Percentiles rank a stretch among this genome's conserved stretches.
Evolutionary conservation across 2,113 vertebrate genomes (phyloP).

Genomic region (Cathartes aura): DNA sequence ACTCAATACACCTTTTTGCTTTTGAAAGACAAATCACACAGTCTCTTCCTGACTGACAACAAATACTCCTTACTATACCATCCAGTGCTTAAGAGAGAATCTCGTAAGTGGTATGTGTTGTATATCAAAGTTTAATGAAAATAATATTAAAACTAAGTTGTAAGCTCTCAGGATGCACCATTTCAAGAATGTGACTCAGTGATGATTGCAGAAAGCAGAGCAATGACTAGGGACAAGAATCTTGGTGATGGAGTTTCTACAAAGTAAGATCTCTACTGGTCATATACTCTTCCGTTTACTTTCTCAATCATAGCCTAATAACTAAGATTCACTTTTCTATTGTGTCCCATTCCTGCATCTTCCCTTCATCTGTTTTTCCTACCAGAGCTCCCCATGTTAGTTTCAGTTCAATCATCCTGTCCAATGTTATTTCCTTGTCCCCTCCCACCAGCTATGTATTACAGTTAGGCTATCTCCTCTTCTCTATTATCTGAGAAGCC

Average conservation of each 20-base stretch:
- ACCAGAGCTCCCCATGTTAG: background rate
- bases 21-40: background rate
- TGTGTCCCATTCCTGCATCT: background rate
- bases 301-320: background rate
- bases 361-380: background rate
- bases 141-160: background rate
- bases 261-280: background rate
- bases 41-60: background rate
- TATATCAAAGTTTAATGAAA: background rate
- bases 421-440: background rate
- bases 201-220: background rate
- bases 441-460: background rate
- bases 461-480: background rate
- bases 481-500: background rate
- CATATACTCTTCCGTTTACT: background rate
- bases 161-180: background rate
- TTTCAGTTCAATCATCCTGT: background rate
- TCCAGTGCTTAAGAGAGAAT: background rate
- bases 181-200: background rate
- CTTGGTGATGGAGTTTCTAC: background rate
- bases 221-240: background rate
- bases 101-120: background rate
- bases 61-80: background rate
- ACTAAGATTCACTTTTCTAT: background rate
- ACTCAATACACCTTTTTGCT: background rate